These are phyloP conservation scores for Volucella inflata DNA, from an alignment of 2,888 invertebrate genomes.

Conservation along the genomic window DNA sequence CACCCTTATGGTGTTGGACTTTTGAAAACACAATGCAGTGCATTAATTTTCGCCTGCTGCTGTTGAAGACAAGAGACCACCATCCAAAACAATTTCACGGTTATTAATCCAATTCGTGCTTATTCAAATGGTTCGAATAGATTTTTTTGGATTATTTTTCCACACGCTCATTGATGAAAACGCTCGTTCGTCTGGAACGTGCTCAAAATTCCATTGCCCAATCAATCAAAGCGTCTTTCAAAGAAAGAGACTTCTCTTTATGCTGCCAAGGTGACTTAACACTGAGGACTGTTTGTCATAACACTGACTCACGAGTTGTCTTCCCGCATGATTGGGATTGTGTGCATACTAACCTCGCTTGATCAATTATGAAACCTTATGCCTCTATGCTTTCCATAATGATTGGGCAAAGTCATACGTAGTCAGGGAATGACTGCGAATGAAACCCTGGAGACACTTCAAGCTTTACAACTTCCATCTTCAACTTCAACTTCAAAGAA, in stretches of 20 bases:
- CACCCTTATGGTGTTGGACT: too few relatives aligned
- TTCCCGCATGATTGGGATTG: background rate
- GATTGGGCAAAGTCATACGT: conserved; percentile 10
- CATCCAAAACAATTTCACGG: conserved; percentile 21
- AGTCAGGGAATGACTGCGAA: conserved; percentile 3
- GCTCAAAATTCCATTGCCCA: conserved; percentile 65
- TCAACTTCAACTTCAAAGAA: background rate
- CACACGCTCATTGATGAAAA: conserved; percentile 22
- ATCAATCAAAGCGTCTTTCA: conserved; percentile 40
- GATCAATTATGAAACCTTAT: conserved; percentile 15
- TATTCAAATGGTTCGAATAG: conserved; percentile 31
- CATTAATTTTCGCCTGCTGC: background rate
- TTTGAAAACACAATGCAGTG: too few relatives aligned
- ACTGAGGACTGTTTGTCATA: background rate
- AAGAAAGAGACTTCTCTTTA: too few relatives aligned
- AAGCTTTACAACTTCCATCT: background rate
- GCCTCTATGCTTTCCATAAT: conserved; percentile 33
- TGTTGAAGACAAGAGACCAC: background rate
- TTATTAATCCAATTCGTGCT: conserved; percentile 56
- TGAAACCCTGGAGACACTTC: conserved; percentile 17
- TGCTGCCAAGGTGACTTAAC: background rate
- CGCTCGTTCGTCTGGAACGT: conserved; percentile 51
- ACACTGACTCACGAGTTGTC: background rate
- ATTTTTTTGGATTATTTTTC: background rate
- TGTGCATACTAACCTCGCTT: too few relatives aligned